These are phyloP conservation scores for Zaprionus nigranus DNA, from an alignment of 1,140 invertebrate genomes.

Conservation along the genomic window DNA sequence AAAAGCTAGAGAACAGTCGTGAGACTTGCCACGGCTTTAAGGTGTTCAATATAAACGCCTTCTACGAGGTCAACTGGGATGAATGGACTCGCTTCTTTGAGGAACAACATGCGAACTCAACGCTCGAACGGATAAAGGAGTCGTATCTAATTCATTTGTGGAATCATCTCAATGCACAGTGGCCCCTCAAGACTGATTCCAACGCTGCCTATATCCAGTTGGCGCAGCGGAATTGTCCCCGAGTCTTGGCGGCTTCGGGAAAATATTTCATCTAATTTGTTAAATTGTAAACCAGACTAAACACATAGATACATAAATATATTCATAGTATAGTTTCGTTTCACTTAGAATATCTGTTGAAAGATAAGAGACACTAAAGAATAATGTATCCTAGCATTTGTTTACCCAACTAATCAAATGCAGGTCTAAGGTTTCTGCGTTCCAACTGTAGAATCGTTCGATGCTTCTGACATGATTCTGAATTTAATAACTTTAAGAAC, in stretches of 20 bases:
- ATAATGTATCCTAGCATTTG: too few species aligned
- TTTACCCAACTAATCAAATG: background rate
- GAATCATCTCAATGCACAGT: background rate
- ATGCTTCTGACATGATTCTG: too few species aligned
- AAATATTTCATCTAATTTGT: constrained; percentile 4
- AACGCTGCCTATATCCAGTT: constrained; percentile 19
- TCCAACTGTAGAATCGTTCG: too few species aligned
- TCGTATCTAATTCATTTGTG: constrained; percentile 17
- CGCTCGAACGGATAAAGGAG: background rate
- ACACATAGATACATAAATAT: too few species aligned
- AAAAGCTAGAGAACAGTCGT: constrained; percentile 1
- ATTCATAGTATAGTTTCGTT: background rate
- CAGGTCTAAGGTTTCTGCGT: too few species aligned
- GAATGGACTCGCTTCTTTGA: constrained; percentile 16
- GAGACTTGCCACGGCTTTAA: constrained; percentile 1
- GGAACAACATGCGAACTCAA: background rate
- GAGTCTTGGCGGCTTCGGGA: constrained; percentile 3
- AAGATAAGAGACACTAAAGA: too few species aligned
- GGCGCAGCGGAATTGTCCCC: constrained; percentile 12
- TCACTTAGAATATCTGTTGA: background rate
- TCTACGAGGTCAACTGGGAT: constrained; percentile 6
- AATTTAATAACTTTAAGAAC: too few species aligned
- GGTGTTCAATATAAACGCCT: background rate
- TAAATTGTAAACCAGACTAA: background rate
- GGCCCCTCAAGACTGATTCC: constrained; percentile 7